phyloP scores from a whole-genome alignment of 2,888 invertebrate species.

The Polydrusus tereticollis region DNA sequence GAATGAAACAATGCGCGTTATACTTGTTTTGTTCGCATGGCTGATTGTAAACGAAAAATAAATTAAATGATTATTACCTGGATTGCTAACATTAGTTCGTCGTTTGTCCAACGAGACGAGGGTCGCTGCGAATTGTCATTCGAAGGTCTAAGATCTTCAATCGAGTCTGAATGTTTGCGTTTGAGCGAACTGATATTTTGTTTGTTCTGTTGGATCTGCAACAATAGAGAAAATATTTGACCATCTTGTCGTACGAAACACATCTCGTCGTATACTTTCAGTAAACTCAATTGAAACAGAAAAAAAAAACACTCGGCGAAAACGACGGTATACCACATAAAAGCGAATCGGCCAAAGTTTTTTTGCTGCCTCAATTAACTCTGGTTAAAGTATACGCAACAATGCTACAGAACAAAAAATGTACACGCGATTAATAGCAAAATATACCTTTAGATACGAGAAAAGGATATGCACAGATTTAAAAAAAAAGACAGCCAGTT shows the following conservation, averaged over 20 bases:
- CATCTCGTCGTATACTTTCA: too few species aligned
- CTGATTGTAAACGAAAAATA: too few species aligned
- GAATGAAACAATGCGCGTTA: too few species aligned
- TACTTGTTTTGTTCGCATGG: too few species aligned
- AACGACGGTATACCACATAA: too few species aligned
- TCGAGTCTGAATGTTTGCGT: constrained; percentile 75
- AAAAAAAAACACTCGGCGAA: too few species aligned
- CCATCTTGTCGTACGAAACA: not conserved
- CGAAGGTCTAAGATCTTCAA: constrained; percentile 65
- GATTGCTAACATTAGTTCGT: constrained; percentile 91
- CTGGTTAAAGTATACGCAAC: too few species aligned
- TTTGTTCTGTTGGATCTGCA: constrained; percentile 94
- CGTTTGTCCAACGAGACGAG: constrained; percentile 89
- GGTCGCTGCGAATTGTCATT: constrained; percentile 71
- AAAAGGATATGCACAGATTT: not conserved
- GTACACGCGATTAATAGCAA: too few species aligned
- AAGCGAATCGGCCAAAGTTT: too few species aligned
- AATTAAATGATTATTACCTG: constrained; percentile 72
- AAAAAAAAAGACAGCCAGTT: not conserved
- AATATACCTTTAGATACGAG: not conserved
- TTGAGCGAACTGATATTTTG: constrained; percentile 90
- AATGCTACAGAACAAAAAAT: not conserved
- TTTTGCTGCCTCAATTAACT: too few species aligned
- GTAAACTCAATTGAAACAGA: too few species aligned
- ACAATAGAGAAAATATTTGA: constrained; percentile 54